Base-by-base conservation (phyloP, 2,113 vertebrate genomes). In the Furnarius figulus region DNA sequence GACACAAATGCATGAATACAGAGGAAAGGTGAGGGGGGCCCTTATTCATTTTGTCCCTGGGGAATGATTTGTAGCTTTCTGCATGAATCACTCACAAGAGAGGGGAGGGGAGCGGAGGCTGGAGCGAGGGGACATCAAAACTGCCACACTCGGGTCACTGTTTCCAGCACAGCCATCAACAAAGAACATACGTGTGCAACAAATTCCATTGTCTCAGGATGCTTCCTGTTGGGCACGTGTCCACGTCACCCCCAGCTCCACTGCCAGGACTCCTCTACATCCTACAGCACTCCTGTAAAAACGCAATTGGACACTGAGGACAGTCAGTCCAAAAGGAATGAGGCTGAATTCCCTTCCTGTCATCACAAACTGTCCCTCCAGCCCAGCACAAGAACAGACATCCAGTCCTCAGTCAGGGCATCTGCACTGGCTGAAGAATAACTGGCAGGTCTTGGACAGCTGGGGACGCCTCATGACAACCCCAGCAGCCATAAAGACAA, bases 141-240 rank as follows among this genome's bases (percentile, higher is more conserved):
- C 39, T n/a, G 71, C 62, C 68, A 77, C 20, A 3, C 37, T 49
- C 58, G 19, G 94, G 63, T 94, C 90, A 62, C 28, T 6, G 42
- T 78, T 96, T 89, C 71, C 91, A 95, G 89, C 50, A 68, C 25
- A 68, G 76, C 56, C 49, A 67, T 39, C 63, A 71, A 27, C 62
- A 89, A 66, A 63, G 59, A 72, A 75, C 84, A 87, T 35, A 80
- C 12, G 58, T 73, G 75, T 94, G 88, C 82, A 93, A 55, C 2
- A 49, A 93, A 71, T 91, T 83, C 93, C 90, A 90, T 93, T 97
- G 96, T 95, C 86, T 95, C 75, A 7, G 73, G 80, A 83, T 76
- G 62, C 52, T 97, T 96, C 94, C 92, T 81, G n/a, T 3, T 85
- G 83, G 91, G 89, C 92, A 87, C 44, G 47, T 6, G 92, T 87